Evolutionary conservation across 1,140 invertebrate genomes (phyloP).

Genomic region (Pogonomyrmex californicus): DNA sequence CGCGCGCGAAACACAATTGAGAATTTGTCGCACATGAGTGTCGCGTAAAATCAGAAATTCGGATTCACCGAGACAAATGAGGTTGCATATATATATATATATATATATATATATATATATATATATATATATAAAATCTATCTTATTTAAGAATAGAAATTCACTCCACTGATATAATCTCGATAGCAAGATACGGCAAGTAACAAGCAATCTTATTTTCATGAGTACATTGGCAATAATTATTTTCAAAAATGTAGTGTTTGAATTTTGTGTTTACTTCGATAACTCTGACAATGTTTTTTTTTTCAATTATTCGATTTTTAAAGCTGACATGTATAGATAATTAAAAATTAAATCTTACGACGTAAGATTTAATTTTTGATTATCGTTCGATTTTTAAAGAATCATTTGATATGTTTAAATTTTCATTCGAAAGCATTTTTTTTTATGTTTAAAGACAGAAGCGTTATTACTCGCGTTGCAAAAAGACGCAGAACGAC

Average conservation of each 20-base stretch:
- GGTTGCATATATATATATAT: too few relatives aligned
- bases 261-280: background rate
- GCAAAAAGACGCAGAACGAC: constrained; percentile 7
- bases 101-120: too few relatives aligned
- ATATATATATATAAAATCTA: too few relatives aligned
- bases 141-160: background rate
- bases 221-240: background rate
- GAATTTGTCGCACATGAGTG: background rate
- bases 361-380: background rate
- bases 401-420: background rate
- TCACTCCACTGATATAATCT: constrained; percentile 1
- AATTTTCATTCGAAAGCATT: too few relatives aligned
- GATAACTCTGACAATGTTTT: background rate
- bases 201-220: background rate
- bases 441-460: background rate
- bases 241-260: background rate
- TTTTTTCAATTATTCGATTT: background rate
- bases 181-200: background rate
- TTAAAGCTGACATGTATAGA: background rate
- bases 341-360: background rate
- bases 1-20: constrained; percentile 39
- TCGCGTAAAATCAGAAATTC: constrained; percentile 14
- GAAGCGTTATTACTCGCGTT: background rate
- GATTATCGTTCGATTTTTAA: too few relatives aligned
- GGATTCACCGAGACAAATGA: background rate